Evolutionary conservation across 53 echinoderm and acorn worm genomes (phyloP).

Genomic region (Hippasteria phrygiana): DNA sequence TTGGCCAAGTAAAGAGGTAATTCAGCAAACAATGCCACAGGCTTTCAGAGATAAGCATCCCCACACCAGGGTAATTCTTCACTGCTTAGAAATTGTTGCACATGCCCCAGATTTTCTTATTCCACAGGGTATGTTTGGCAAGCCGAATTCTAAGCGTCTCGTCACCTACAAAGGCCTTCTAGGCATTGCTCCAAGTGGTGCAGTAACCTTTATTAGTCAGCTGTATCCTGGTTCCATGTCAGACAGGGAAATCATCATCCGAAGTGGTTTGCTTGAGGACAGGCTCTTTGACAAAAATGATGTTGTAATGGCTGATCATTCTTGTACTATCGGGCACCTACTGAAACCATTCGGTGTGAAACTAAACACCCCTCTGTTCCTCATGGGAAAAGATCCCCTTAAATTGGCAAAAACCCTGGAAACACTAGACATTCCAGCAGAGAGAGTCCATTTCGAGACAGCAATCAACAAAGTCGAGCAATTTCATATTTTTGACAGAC

Average conservation of each 20-base stretch:
- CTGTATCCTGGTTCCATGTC: constrained; percentile 57
- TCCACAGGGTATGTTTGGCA: constrained; percentile 19
- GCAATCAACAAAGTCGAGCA: constrained; percentile 25
- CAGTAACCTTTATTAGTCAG: constrained; percentile 35
- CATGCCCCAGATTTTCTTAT: constrained; percentile 29
- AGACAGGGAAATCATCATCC: constrained; percentile 39
- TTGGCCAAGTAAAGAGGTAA: no score
- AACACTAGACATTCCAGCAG: constrained; percentile 11
- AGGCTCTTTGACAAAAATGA: constrained; percentile 32
- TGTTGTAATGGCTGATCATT: constrained; percentile 44
- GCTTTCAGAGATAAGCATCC: no score
- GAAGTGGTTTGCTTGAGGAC: constrained; percentile 28
- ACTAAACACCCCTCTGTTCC: constrained; percentile 14
- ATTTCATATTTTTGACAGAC: constrained; percentile 40
- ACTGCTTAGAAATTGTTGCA: constrained; percentile 57
- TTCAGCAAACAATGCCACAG: no score
- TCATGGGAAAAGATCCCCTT: neutral
- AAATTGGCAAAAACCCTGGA: constrained; percentile 11
- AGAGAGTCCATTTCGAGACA: constrained; percentile 34
- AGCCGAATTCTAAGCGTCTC: constrained; percentile 25
- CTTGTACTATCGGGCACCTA: constrained; percentile 27
- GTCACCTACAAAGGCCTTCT: constrained; percentile 46
- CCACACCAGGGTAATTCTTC: no score
- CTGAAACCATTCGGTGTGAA: neutral
- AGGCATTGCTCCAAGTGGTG: constrained; percentile 62